Evolutionary conservation across 1,140 invertebrate species (phyloP).

Genomic region (Varroa destructor): DNA sequence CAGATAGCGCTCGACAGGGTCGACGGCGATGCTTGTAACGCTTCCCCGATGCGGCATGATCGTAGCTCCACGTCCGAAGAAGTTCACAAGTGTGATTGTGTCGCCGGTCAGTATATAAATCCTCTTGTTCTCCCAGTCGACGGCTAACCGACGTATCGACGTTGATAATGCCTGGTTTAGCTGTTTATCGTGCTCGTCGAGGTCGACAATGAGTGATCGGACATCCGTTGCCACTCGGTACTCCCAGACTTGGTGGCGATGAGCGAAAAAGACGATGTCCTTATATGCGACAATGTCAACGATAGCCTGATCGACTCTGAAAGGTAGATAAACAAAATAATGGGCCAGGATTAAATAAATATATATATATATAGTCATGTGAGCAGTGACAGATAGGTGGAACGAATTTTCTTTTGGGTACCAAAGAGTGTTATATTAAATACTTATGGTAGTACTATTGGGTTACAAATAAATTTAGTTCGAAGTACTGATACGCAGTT

Average conservation of each 20-base stretch:
- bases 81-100: neutral
- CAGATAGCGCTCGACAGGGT: slow-evolving; percentile 14
- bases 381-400: too few relatives aligned
- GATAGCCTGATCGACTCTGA: slow-evolving; percentile 9
- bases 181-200: neutral
- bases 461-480: too few relatives aligned
- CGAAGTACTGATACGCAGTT: too few relatives aligned
- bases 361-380: too few relatives aligned
- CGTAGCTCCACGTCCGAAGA: slow-evolving; percentile 11
- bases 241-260: neutral
- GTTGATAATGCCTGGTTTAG: neutral
- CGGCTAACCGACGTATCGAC: neutral
- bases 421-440: too few relatives aligned
- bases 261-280: slow-evolving; percentile 9
- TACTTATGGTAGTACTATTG: too few relatives aligned
- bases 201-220: neutral
- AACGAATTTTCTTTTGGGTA: too few relatives aligned
- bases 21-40: slow-evolving; percentile 6
- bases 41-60: neutral
- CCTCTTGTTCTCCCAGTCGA: slow-evolving; percentile 10
- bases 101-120: slow-evolving; percentile 17
- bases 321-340: neutral
- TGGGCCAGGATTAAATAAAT: neutral
- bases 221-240: neutral
- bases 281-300: slow-evolving; percentile 16